Percentiles rank a stretch among this genome's conserved stretches.
Evolutionary conservation across 1,140 invertebrate species (phyloP).

Genomic region (Piezodorus guildinii): DNA sequence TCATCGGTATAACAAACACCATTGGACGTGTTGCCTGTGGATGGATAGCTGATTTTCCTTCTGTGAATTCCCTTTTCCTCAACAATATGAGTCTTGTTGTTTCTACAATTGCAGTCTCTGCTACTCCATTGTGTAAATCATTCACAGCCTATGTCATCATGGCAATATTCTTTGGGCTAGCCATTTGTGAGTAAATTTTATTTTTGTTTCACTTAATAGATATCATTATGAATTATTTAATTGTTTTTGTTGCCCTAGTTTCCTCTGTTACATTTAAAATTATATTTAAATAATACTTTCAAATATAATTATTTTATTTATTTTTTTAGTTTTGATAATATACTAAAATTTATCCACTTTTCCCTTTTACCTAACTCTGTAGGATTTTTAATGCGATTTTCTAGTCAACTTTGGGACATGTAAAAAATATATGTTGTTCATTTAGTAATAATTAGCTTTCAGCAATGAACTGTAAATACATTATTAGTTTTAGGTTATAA

Average conservation of each 20-base stretch:
- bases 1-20: conserved; percentile 93
- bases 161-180: conserved; percentile 86
- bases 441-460: no score
- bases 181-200: conserved; percentile 69
- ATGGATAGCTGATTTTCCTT: conserved; percentile 71
- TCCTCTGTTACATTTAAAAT: no score
- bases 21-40: conserved; percentile 77
- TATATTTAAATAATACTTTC: no score
- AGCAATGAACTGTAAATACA: no score
- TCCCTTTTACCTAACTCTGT: no score
- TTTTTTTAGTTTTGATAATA: no score
- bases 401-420: no score
- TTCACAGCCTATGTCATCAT: conserved; percentile 69
- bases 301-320: no score
- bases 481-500: no score
- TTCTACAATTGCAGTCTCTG: conserved; percentile 71
- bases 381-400: no score
- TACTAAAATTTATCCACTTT: no score
- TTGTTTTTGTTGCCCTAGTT: not conserved
- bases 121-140: conserved; percentile 70
- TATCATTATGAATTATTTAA: not conserved
- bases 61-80: conserved; percentile 80
- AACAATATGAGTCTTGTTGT: conserved; percentile 90
- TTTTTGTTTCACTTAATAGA: not conserved
- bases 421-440: no score